Evolutionary conservation across 2,888 invertebrate genomes (phyloP), one percentile per base, ranked within the genome.

Genomic region (Atrina japonica): DNA sequence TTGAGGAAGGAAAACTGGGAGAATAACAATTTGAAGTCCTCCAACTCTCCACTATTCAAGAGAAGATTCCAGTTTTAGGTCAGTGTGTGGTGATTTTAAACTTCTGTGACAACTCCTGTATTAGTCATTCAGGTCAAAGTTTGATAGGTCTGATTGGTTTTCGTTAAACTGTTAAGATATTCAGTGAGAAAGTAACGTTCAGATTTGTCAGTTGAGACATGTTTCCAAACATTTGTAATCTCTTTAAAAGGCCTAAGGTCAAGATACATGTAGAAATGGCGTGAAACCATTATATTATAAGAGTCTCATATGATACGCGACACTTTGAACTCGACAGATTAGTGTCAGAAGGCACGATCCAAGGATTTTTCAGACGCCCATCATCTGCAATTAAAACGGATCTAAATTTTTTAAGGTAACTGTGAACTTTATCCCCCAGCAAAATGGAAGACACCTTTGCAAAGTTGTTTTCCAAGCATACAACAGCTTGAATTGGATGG

Each of bases 401-500:
- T 65, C 53, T 18, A 52, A 64, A 16, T 64, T 64, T 30, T 70
- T 50, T 41, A 70, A 69, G 35, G 65, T 70, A 3, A 64, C 64
- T 11, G 43, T 70, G 2, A 70, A 65, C 9, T 16, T 23, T 1
- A 59, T 56, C 7, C 52, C 70, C 7, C 64, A 70, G 45, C 0
- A 65, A 70, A 21, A 64, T 64, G 25, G 63, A 69, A n/a, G 65
- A 70, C 41, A n/a, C 65, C 16, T 70, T 45, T 29, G 25, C 58
- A 25, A 69, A 69, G 23, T 27, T 84, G 9, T 83, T 84, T 55
- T 41, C 16, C 70, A 82, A 43, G 82, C 85, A 2, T 83, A 81
- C 47, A 70, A 40, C 75, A 80, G 43, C 21, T 80, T 0, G 72
- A 72, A 52, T 59, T 78, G 9, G 74, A 79, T 58, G 64, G 66